phyloP scores from a whole-genome alignment of 2,113 vertebrate genomes.

The Pluvianellus socialis region DNA sequence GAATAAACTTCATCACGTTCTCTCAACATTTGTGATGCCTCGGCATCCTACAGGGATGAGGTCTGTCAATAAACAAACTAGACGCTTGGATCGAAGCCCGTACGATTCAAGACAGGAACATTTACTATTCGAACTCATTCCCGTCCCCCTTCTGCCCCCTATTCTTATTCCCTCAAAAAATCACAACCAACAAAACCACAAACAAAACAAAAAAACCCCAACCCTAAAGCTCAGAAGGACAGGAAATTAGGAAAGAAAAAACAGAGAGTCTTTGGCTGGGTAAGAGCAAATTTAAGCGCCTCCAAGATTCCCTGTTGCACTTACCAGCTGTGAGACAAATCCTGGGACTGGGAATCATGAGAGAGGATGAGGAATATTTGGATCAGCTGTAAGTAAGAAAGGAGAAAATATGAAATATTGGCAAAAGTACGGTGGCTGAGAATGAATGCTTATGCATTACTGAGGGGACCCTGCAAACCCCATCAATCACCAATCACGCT shows the following conservation, averaged over 20 bases:
- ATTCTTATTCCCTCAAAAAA: neutral
- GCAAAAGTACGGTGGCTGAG: neutral
- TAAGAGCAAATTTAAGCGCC: neutral
- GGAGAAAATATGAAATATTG: neutral
- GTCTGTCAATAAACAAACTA: neutral
- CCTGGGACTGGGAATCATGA: neutral
- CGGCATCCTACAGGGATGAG: neutral
- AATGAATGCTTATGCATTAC: neutral
- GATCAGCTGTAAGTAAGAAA: neutral
- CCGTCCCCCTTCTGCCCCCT: neutral
- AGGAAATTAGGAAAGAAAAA: neutral
- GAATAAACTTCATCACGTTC: neutral
- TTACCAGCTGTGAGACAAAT: neutral
- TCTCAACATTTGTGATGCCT: neutral
- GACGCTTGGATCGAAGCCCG: neutral
- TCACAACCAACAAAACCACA: accelerated
- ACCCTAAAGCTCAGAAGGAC: neutral
- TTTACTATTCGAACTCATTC: neutral
- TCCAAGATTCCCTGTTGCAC: neutral
- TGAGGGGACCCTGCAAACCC: neutral
- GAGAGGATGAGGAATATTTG: neutral
- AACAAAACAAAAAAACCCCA: neutral
- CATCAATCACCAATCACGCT: neutral
- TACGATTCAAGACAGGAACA: neutral
- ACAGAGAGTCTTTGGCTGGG: neutral